phyloP scores from a whole-genome alignment of 1,140 invertebrate species.

The Macrocentrus cingulum region DNA sequence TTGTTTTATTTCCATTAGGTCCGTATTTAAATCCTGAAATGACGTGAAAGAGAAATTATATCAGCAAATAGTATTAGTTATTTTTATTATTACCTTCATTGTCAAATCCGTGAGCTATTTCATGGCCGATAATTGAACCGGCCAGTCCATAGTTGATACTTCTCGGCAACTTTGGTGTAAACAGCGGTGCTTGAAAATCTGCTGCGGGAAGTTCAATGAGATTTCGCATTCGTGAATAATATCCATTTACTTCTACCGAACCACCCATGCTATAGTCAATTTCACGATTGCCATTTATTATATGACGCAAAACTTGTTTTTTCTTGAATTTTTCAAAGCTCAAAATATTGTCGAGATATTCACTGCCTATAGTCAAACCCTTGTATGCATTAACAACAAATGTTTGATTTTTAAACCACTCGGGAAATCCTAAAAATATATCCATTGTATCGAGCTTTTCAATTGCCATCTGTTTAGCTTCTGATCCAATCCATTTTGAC shows the following conservation, averaged over 20 bases:
- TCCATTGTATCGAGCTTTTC: constrained; percentile 64
- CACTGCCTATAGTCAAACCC: constrained; percentile 25
- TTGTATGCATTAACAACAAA: constrained; percentile 20
- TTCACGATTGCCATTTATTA: no score
- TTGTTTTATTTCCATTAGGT: constrained; percentile 13
- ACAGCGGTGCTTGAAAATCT: constrained; percentile 70
- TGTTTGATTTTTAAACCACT: constrained; percentile 25
- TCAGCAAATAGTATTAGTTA: background rate
- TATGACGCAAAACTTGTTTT: no score
- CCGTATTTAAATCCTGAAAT: constrained; percentile 16
- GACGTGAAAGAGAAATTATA: no score
- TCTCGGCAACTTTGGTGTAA: constrained; percentile 33
- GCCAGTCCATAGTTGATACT: constrained; percentile 48
- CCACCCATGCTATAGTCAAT: constrained; percentile 8
- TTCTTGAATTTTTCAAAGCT: constrained; percentile 16
- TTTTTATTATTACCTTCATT: constrained; percentile 40
- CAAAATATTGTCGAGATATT: constrained; percentile 36
- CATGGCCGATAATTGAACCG: constrained; percentile 65
- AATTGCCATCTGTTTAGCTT: constrained; percentile 60
- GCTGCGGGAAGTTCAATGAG: constrained; percentile 64
- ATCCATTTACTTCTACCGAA: constrained; percentile 18
- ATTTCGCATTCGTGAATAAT: constrained; percentile 6
- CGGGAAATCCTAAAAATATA: constrained; percentile 68
- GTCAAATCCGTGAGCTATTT: constrained; percentile 66
- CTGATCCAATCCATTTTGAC: constrained; percentile 64